phyloP scores from a whole-genome alignment of 35 echinoderm and acorn worm genomes.

The Holothuria glaberrima region DNA sequence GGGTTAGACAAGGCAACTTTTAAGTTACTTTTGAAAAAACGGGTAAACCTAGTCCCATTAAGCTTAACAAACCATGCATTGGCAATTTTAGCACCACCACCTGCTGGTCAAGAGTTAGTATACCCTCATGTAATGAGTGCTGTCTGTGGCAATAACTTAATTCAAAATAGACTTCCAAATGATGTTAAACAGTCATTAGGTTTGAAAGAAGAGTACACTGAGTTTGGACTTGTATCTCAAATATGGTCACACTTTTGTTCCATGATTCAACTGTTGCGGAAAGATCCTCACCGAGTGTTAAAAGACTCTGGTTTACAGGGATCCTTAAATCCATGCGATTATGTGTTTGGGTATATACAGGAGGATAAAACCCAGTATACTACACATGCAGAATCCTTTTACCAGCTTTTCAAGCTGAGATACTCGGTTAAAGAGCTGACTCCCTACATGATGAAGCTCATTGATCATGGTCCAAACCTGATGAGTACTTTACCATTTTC shows the following conservation, averaged over 20 bases:
- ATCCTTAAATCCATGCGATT: neutral
- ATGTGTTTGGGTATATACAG: neutral
- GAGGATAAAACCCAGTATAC: neutral
- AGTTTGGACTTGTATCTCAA: conserved; percentile 1
- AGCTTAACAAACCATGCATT: conserved; percentile 23
- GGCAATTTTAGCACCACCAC: neutral
- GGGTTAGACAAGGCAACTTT: conserved; percentile 14
- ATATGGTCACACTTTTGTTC: conserved; percentile 47
- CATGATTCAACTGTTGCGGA: conserved; percentile 33
- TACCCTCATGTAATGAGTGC: neutral
- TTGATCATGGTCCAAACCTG: conserved; percentile 30
- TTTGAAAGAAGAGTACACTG: neutral
- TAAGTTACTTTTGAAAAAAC: neutral
- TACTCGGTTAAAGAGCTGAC: neutral
- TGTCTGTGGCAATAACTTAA: neutral
- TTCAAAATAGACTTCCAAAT: conserved; percentile 29
- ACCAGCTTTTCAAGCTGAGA: neutral
- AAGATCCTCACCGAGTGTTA: conserved; percentile 13
- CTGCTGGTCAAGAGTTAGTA: neutral
- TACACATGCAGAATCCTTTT: conserved; percentile 8
- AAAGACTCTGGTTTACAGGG: neutral
- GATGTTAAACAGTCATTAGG: neutral
- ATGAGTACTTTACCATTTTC: conserved; percentile 28
- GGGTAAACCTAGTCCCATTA: neutral
- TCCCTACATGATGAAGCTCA: conserved; percentile 41